These are phyloP conservation scores for Tubiluchus corallicola DNA, from an alignment of 2,888 invertebrate species.

Conservation along the genomic window DNA sequence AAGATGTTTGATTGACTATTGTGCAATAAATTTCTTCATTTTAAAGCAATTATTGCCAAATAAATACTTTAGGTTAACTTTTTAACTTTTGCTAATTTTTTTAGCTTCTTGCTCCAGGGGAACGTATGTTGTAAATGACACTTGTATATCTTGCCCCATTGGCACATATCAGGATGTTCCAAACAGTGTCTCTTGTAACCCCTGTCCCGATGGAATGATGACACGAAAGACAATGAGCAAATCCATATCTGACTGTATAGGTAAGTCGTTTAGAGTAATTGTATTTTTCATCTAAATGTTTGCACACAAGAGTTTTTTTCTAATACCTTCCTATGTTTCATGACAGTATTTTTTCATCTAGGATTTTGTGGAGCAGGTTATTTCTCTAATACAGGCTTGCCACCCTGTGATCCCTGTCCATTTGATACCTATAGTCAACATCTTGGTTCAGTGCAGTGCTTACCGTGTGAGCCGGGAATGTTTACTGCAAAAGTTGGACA, in stretches of 20 bases:
- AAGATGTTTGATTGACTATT: too few relatives aligned
- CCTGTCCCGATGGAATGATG: slow-evolving; percentile 80
- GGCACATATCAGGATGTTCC: slow-evolving; percentile 86
- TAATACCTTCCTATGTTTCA: too few relatives aligned
- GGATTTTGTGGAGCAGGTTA: background rate
- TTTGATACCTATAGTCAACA: slow-evolving; percentile 53
- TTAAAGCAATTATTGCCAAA: too few relatives aligned
- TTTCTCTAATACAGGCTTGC: slow-evolving; percentile 51
- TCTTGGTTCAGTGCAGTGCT: slow-evolving; percentile 43
- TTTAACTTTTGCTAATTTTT: too few relatives aligned
- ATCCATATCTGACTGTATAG: slow-evolving; percentile 62
- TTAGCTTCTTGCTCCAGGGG: too few relatives aligned
- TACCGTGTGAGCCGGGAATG: slow-evolving; percentile 61
- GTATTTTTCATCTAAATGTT: too few relatives aligned
- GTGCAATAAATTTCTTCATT: too few relatives aligned
- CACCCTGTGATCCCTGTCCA: slow-evolving; percentile 82
- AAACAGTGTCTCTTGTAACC: slow-evolving; percentile 67
- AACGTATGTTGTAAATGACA: too few relatives aligned
- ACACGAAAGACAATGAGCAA: slow-evolving; percentile 67
- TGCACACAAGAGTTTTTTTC: too few relatives aligned
- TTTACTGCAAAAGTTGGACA: background rate
- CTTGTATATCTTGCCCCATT: slow-evolving; percentile 75
- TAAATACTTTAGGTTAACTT: too few relatives aligned
- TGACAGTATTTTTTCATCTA: too few relatives aligned
- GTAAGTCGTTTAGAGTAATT: too few relatives aligned